A percentile compares a stretch with the other conserved stretches of the same genome.
These are phyloP conservation scores for Sisyra nigra DNA, from an alignment of 2,888 invertebrate genomes.

Conservation along the genomic window DNA sequence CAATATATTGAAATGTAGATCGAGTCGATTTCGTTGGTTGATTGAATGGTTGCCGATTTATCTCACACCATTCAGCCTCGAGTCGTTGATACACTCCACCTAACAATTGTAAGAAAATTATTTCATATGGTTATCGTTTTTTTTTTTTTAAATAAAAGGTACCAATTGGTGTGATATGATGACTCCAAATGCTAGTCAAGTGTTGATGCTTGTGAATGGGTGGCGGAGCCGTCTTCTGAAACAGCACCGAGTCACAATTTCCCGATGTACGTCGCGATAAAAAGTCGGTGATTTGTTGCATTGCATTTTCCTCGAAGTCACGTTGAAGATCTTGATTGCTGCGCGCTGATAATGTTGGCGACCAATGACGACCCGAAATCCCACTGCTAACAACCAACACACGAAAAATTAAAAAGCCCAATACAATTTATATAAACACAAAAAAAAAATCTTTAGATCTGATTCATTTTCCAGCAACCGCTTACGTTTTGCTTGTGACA, in stretches of 20 bases:
- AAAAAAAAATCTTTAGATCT: background rate
- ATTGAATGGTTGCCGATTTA: background rate
- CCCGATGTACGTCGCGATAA: constrained; percentile 30
- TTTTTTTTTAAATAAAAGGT: constrained; percentile 9
- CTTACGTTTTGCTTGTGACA: background rate
- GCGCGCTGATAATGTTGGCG: constrained; percentile 55
- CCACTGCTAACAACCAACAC: background rate
- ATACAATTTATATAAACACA: no score
- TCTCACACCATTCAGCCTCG: constrained; percentile 50
- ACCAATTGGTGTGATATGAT: constrained; percentile 22
- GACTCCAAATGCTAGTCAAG: constrained; percentile 24
- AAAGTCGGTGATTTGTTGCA: constrained; percentile 46
- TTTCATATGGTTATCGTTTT: background rate
- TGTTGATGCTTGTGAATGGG: constrained; percentile 13
- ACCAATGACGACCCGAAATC: constrained; percentile 49
- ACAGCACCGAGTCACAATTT: constrained; percentile 10
- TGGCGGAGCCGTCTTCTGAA: background rate
- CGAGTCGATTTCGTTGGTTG: background rate
- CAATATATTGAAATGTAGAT: constrained; percentile 1
- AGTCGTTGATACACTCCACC: constrained; percentile 62
- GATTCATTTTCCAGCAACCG: background rate
- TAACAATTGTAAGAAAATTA: constrained; percentile 14
- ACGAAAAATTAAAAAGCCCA: no score
- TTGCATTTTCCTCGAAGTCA: constrained; percentile 63
- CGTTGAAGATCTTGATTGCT: constrained; percentile 81